These are phyloP conservation scores for Ips nitidus DNA, from an alignment of 1,140 invertebrate genomes.

Conservation along the genomic window DNA sequence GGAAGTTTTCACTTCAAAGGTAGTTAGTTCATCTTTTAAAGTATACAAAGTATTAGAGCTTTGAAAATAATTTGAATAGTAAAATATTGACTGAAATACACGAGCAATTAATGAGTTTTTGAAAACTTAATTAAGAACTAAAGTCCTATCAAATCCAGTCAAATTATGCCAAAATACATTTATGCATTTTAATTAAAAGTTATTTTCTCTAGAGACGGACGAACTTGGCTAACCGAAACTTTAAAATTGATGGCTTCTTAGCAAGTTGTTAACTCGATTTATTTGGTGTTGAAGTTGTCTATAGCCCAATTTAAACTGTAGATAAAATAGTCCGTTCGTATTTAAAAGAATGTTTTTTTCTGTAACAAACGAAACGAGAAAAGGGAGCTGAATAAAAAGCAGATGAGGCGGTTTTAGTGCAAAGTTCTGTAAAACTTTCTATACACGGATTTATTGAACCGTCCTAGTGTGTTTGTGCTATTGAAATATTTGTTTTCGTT, in stretches of 20 bases:
- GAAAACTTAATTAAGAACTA: constrained; percentile 5
- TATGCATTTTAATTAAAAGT: constrained; percentile 12
- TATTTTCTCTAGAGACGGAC: constrained; percentile 7
- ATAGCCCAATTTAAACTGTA: too few relatives aligned
- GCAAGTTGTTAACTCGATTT: constrained; percentile 1
- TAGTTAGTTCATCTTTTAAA: too few relatives aligned
- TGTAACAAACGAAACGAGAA: not conserved
- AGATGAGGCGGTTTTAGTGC: not conserved
- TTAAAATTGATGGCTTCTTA: constrained; percentile 5
- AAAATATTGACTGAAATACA: not conserved
- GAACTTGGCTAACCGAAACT: constrained; percentile 5
- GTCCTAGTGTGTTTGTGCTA: constrained; percentile 3
- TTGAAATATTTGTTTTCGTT: constrained; percentile 15
- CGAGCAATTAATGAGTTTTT: not conserved
- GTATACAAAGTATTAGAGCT: too few relatives aligned
- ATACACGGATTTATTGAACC: constrained; percentile 6
- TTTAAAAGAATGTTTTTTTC: not conserved
- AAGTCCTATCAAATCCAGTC: constrained; percentile 8
- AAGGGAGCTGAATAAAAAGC: not conserved
- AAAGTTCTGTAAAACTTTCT: constrained; percentile 11
- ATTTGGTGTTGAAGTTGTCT: not conserved
- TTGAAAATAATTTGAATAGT: not conserved
- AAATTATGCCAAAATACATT: constrained; percentile 13
- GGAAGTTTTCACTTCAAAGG: too few relatives aligned
- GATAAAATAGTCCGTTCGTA: too few relatives aligned